Conservation (phyloP, 2,113 vertebrate species). For the Empidonax alnorum region DNA sequence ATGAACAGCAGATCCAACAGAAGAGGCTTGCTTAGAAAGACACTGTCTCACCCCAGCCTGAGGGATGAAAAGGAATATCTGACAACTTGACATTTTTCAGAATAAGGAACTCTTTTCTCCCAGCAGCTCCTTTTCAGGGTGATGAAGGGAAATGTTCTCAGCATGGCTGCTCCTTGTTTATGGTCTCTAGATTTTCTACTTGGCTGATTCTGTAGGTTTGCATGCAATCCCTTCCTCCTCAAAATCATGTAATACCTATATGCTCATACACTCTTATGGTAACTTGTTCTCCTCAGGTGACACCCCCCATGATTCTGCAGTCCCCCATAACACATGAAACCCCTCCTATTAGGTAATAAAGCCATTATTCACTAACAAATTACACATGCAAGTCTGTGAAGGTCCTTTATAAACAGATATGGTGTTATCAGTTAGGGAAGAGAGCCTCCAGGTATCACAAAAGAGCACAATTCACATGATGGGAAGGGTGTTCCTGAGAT, state of each 20-base stretch:
- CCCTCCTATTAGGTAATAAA: slow-evolving; percentile 3
- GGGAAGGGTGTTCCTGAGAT: not conserved
- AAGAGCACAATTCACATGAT: not conserved
- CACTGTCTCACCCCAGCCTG: not conserved
- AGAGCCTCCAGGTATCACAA: not conserved
- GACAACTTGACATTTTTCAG: not conserved
- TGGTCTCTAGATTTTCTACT: not conserved
- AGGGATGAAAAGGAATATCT: not conserved
- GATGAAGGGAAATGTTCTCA: not conserved
- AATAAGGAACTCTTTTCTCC: not conserved
- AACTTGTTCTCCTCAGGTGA: not conserved
- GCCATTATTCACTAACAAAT: not conserved
- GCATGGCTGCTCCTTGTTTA: not conserved
- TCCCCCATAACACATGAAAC: not conserved
- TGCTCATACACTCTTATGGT: not conserved
- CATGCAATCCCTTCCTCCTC: not conserved
- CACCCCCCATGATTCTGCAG: not conserved
- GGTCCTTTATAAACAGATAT: slow-evolving; percentile 3
- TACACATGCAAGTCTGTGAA: not conserved
- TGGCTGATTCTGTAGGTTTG: not conserved
- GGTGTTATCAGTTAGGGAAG: not conserved
- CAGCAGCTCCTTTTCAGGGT: not conserved
- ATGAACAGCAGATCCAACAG: not conserved
- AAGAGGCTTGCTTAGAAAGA: not conserved
- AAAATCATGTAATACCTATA: not conserved